phyloP scores from a whole-genome alignment of 1,140 invertebrate genomes.

The Harlomillsia oculata region DNA sequence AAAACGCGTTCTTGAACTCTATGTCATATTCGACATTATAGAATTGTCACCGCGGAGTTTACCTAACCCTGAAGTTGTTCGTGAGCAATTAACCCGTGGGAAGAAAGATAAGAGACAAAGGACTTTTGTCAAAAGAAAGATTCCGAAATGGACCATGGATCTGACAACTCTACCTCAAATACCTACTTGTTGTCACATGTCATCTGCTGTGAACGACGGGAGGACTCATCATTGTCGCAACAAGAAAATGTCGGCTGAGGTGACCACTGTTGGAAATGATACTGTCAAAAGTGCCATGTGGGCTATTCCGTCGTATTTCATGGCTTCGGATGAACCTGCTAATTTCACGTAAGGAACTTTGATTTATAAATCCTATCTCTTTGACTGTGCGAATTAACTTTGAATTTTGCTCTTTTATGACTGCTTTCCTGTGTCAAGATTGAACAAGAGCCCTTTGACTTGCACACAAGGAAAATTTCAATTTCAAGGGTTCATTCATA shows the following conservation, averaged over 20 bases:
- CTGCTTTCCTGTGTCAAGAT: background rate
- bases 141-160: too few species aligned
- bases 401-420: background rate
- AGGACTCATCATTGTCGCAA: constrained; percentile 18
- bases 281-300: constrained; percentile 3
- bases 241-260: background rate
- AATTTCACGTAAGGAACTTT: constrained; percentile 15
- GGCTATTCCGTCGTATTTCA: constrained; percentile 15
- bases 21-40: too few species aligned
- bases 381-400: too few species aligned
- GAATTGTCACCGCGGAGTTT: too few species aligned
- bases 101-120: too few species aligned
- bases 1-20: too few species aligned
- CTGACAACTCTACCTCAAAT: background rate
- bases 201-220: constrained; percentile 9
- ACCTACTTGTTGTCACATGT: constrained; percentile 13
- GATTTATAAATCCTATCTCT: too few species aligned
- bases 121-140: too few species aligned
- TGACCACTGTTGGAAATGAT: background rate
- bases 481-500: constrained; percentile 22
- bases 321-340: constrained; percentile 3
- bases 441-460: constrained; percentile 4
- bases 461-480: constrained; percentile 18
- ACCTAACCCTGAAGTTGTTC: too few species aligned
- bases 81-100: too few species aligned